Base-by-base conservation (phyloP, 2,113 vertebrate genomes). In the Phyllostomus hastatus region DNA sequence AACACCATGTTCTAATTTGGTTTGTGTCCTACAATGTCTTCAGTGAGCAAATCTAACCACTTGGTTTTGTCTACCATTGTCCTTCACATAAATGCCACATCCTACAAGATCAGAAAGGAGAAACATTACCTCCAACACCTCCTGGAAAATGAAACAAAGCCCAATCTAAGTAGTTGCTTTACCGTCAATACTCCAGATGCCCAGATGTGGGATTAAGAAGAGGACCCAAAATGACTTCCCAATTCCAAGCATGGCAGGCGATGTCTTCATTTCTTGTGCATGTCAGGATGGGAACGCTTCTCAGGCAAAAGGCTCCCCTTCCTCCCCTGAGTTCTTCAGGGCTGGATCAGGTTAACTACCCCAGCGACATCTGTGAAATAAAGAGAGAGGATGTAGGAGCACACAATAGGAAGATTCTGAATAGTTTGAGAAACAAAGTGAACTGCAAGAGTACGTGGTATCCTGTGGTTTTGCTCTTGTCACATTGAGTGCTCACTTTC, bases 391-490 rank as follows among this genome's bases (percentile, higher is more conserved):
- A 78, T 33, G 22, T 59, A 52, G 35, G 50, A 95, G 20, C 91
- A 48, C 70, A 92, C 70, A 78, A 31, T 15, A 87, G 16, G 31
- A 91, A 91, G 66, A 91, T 46, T 54, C 17, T 52, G 85, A 69
- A 48, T 67, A 57, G 54, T 70, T 41, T 72, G n/a, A 90, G 67
- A 95, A 95, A 57, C 48, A 72, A 88, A 46, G 61, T 41, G 90
- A 95, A 8, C 83, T 93, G 84, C 92, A 57, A 88, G 59, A 75
- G 31, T 15, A 59, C 6, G 22, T 28, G 54, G 11, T 73, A 59
- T 50, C 81, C 67, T 95, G 97, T 97, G 97, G 96, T 95, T 97
- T 92, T 93, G 84, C 33, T 95, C 95, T 89, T 75, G 83, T 83
- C 61, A 93, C 33, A 31, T 41, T 14, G 61, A 33, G 52, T 80